These are phyloP conservation scores for Macaca nemestrina DNA, from an alignment of 2,113 vertebrate species.

Conservation along the genomic window DNA sequence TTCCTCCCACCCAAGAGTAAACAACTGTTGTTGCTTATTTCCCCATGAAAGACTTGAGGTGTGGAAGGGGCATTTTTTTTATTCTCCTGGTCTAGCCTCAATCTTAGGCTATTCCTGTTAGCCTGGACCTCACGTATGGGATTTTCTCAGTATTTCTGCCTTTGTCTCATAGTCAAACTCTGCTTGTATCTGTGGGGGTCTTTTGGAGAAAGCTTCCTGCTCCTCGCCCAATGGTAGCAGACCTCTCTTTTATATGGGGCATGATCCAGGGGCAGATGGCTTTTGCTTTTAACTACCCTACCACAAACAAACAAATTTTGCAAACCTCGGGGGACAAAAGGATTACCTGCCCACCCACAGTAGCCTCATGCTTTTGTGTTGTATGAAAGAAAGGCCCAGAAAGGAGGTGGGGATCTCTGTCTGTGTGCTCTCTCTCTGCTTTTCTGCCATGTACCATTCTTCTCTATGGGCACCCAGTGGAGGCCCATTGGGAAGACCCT, in stretches of 20 bases:
- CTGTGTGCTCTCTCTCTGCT: neutral
- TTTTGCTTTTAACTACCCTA: neutral
- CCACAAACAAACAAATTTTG: neutral
- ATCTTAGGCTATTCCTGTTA: no score
- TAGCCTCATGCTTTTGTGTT: neutral
- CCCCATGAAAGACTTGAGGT: no score
- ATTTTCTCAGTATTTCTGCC: neutral
- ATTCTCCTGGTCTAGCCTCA: no score
- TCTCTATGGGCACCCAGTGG: neutral
- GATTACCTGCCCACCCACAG: neutral
- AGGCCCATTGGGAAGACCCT: neutral
- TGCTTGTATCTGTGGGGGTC: neutral
- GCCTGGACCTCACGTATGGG: neutral
- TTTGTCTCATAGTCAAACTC: neutral
- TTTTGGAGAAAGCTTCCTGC: neutral
- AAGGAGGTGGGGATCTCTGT: neutral
- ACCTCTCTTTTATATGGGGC: neutral
- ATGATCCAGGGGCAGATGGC: neutral
- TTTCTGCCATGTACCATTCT: neutral
- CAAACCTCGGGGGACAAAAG: neutral
- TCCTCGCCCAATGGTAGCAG: neutral
- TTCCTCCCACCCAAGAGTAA: no score
- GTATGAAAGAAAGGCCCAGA: neutral
- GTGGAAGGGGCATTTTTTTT: no score
- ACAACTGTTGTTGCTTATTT: no score